Percentiles rank a stretch among this genome's conserved stretches.
phyloP scores from a whole-genome alignment of 2,888 invertebrate species.

The Leptinotarsa haldemani region DNA sequence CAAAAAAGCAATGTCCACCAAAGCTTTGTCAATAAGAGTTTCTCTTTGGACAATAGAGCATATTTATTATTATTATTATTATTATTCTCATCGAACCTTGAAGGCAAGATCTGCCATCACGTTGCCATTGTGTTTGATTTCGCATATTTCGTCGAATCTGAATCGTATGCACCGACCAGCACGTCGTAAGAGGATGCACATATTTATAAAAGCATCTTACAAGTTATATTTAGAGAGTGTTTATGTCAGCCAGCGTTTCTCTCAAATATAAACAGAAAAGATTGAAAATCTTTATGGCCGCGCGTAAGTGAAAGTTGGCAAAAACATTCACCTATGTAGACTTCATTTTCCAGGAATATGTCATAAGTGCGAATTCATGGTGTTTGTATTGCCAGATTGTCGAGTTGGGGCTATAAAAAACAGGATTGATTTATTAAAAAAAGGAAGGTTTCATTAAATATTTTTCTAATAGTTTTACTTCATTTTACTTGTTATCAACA shows the following conservation, averaged over 20 bases:
- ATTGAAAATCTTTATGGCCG: background rate
- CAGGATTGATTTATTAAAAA: too few species aligned
- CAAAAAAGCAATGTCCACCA: too few species aligned
- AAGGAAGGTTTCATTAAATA: too few species aligned
- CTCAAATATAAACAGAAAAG: constrained; percentile 11
- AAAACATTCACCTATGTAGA: constrained; percentile 9
- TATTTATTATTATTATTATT: too few species aligned
- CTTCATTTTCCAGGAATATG: background rate
- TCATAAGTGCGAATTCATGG: background rate
- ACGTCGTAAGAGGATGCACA: constrained; percentile 8
- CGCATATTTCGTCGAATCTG: background rate
- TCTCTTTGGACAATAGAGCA: too few species aligned
- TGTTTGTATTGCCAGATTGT: background rate
- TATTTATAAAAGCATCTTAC: constrained; percentile 13
- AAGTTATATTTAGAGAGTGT: constrained; percentile 20
- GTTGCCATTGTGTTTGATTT: constrained; percentile 4
- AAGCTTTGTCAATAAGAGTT: too few species aligned
- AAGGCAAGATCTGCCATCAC: background rate
- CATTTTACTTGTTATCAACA: too few species aligned
- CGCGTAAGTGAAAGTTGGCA: constrained; percentile 13
- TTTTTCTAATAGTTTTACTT: too few species aligned
- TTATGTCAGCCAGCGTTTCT: constrained; percentile 19
- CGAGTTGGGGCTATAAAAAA: background rate
- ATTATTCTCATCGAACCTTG: background rate
- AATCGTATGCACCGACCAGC: background rate